Conservation (phyloP, 2,113 vertebrate species). For the Terrapene triunguis region DNA sequence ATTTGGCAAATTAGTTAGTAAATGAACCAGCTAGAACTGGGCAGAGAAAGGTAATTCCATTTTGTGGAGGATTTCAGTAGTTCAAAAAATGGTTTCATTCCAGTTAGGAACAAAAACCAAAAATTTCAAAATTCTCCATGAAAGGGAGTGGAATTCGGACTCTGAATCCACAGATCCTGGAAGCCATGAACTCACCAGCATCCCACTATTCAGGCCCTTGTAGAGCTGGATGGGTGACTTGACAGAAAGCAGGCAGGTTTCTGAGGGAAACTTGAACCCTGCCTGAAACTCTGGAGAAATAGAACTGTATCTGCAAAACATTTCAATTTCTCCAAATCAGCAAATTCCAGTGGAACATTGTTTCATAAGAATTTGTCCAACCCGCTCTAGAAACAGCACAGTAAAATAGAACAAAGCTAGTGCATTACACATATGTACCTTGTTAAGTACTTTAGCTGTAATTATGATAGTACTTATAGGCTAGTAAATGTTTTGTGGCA, state of each 20-base stretch:
- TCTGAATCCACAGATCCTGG: not conserved
- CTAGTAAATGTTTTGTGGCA: constrained; percentile 6
- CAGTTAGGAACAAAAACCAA: not conserved
- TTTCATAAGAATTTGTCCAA: not conserved
- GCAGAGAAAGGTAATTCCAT: not conserved
- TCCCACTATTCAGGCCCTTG: not conserved
- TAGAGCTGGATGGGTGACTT: not conserved
- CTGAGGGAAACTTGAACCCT: not conserved
- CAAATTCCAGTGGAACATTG: not conserved
- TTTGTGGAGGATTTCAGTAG: not conserved
- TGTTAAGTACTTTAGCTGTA: not conserved
- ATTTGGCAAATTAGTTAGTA: fast-evolving
- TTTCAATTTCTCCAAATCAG: not conserved
- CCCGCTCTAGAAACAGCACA: not conserved
- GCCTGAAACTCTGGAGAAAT: not conserved
- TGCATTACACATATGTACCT: not conserved
- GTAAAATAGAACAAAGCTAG: not conserved
- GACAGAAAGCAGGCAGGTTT: not conserved
- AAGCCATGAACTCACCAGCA: not conserved
- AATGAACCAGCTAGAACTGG: not conserved
- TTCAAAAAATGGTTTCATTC: not conserved
- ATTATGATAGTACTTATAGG: not conserved
- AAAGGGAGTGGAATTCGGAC: not conserved
- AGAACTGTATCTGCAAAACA: not conserved
- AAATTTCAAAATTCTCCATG: not conserved